Evolutionary conservation across 2,888 invertebrate species (phyloP).

Genomic region (Poecilobothrus nobilitatus): DNA sequence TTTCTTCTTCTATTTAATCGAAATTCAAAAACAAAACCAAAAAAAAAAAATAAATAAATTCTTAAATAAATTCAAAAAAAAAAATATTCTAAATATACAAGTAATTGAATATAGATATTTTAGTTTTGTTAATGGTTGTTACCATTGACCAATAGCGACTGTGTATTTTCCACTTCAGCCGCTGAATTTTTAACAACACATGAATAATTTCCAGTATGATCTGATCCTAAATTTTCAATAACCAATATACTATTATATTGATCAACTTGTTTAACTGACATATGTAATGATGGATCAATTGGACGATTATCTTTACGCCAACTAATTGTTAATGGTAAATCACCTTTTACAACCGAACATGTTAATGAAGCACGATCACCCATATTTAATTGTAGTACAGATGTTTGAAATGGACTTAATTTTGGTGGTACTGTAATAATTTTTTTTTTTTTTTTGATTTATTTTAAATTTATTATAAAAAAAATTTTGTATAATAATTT

Average conservation of each 20-base stretch:
- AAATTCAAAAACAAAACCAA: slow-evolving; percentile 18
- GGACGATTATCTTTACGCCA: slow-evolving; percentile 69
- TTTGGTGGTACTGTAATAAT: slow-evolving; percentile 58
- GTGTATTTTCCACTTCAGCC: slow-evolving; percentile 64
- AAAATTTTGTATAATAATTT: no score
- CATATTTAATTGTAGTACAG: slow-evolving; percentile 60
- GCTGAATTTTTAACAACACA: slow-evolving; percentile 65
- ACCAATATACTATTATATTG: slow-evolving; percentile 69
- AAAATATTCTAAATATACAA: slow-evolving; percentile 11
- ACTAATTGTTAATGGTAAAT: slow-evolving; percentile 62
- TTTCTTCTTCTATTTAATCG: slow-evolving; percentile 20
- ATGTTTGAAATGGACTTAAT: slow-evolving; percentile 62
- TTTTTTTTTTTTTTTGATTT: slow-evolving; percentile 16
- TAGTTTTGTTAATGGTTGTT: slow-evolving; percentile 44
- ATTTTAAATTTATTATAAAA: background rate
- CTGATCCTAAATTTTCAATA: slow-evolving; percentile 64
- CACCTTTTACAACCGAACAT: slow-evolving; percentile 67
- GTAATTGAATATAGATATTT: background rate
- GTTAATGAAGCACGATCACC: slow-evolving; percentile 66
- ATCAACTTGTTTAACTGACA: slow-evolving; percentile 64
- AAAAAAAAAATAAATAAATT: slow-evolving; percentile 8
- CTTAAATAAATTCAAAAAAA: slow-evolving; percentile 16
- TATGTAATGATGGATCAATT: slow-evolving; percentile 54
- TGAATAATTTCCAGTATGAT: slow-evolving; percentile 70
- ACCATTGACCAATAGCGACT: slow-evolving; percentile 70